Conservation (phyloP, 2,113 vertebrate species). For the Mesoclemmys tuberculata region DNA sequence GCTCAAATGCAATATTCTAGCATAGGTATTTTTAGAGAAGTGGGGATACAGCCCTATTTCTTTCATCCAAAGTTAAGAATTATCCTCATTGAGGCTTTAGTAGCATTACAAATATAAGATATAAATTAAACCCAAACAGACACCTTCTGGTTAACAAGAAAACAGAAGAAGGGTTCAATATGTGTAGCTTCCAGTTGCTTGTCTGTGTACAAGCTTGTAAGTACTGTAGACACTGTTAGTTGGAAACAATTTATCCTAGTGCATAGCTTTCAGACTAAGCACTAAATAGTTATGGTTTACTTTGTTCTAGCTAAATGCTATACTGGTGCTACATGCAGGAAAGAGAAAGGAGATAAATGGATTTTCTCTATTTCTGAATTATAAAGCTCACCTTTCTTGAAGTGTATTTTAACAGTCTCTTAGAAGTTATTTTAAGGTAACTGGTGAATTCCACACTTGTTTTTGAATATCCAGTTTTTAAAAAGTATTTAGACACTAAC, state of each 20-base stretch:
- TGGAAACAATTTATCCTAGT: not conserved
- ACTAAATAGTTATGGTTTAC: not conserved
- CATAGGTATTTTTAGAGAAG: not conserved
- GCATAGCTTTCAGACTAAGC: not conserved
- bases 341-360: not conserved
- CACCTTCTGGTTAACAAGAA: not conserved
- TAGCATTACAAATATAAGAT: not conserved
- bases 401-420: not conserved
- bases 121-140: accelerated
- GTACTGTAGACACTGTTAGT: not conserved
- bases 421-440: not conserved
- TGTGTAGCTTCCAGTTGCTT: not conserved
- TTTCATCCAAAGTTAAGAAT: not conserved
- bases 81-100: not conserved
- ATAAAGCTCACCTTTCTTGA: accelerated
- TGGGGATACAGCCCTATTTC: not conserved
- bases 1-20: not conserved
- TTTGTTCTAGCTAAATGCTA: not conserved
- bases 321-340: not conserved
- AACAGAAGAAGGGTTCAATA: accelerated
- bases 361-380: not conserved
- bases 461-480: not conserved
- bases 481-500: not conserved
- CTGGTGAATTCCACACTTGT: not conserved
- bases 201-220: not conserved